A percentile compares a stretch with the other conserved stretches of the same genome.
phyloP scores from a whole-genome alignment of 2,797 vertebrate genomes.

The Molossus molossus region DNA sequence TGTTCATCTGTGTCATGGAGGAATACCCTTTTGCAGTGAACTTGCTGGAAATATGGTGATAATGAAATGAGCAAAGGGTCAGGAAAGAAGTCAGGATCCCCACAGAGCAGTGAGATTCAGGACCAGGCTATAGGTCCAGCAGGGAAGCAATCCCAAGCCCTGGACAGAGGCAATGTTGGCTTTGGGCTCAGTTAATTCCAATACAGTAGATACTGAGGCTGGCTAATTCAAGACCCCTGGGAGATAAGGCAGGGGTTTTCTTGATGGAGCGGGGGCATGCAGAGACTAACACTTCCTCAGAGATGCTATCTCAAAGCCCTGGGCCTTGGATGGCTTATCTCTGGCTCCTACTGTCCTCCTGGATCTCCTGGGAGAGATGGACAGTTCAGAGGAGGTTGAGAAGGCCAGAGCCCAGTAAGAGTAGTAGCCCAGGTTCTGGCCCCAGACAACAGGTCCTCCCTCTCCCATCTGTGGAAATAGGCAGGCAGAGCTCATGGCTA shows the following conservation, averaged over 20 bases:
- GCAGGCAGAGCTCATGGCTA: not conserved
- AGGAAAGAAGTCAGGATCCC: slow-evolving; percentile 21
- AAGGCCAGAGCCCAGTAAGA: not conserved
- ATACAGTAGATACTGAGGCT: not conserved
- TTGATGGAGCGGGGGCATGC: not conserved
- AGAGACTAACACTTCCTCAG: not conserved
- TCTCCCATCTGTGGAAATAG: not conserved
- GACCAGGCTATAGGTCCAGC: not conserved
- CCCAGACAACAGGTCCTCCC: not conserved
- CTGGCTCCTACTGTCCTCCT: not conserved
- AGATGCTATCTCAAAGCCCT: not conserved
- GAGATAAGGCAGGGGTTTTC: not conserved
- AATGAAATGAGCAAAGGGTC: not conserved
- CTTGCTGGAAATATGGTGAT: not conserved
- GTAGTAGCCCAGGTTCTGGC: not conserved
- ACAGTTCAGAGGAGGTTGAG: not conserved
- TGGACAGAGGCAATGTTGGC: not conserved
- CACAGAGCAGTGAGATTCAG: not conserved
- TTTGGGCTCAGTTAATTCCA: not conserved
- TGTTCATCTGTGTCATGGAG: not conserved
- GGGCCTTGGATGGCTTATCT: not conserved
- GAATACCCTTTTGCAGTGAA: not conserved
- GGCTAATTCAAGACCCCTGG: not conserved
- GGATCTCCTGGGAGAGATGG: not conserved
- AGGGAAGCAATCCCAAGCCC: not conserved